Evolutionary conservation across 2,888 invertebrate species (phyloP), one percentile per base, ranked within the genome.

Genomic region (Clunio marinus): DNA sequence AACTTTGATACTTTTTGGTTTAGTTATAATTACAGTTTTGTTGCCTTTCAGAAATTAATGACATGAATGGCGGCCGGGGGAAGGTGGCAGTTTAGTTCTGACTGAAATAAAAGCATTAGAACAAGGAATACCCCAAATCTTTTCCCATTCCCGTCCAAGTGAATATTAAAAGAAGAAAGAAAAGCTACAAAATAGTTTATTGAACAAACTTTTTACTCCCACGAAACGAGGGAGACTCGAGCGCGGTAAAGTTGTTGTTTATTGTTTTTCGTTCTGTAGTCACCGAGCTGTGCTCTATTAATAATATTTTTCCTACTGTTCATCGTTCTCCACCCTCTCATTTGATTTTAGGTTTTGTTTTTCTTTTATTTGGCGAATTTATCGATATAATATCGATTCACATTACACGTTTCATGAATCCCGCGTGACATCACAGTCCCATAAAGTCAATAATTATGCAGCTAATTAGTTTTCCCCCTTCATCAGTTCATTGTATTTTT

Each of bases 131-230:
- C 51, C 13, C 51, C n/a, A 13, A n/a, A 51, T 8, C 22, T 17
- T 13, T 22, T 51, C 51, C n/a, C 51, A 22, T n/a, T n/a, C n/a
- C n/a, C n/a, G n/a, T n/a, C n/a, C 51, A 2, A 41, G 41, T 41
- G 41, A 41, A 41, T 20, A 32, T 8, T 32, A 10, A 8, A 32
- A n/a, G n/a, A n/a, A n/a, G n/a, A 17, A 51, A 20, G 20, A 22
- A 51, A 51, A 51, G 51, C 51, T 51, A 51, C 51, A 51, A 51
- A 51, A 51, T 51, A 51, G 51, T 51, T 51, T 51, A 51, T 51
- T 51, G 51, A 51, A 51, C 51, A 51, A 51, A 51, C 51, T 51
- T 51, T 51, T 17, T 7, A 8, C 13, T 13, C 51, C 22, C 22
- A 2, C 22, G 51, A 51, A 51, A 51, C n/a, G 51, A 51, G 51